Base-by-base conservation (phyloP, 1,140 invertebrate genomes). In the Hycleus phaleratus region DNA sequence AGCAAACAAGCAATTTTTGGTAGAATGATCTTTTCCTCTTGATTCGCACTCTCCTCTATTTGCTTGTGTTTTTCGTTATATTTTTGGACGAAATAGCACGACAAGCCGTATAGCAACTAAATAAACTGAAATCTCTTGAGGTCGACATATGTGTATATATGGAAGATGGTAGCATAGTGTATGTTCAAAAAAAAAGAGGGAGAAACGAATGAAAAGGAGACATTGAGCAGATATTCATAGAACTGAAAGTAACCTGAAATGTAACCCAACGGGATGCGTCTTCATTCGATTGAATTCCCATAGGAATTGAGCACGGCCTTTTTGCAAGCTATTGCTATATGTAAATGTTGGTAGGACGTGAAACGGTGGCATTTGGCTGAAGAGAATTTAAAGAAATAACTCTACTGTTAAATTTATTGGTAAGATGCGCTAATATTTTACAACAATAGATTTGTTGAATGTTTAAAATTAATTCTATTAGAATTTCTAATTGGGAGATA, bases 271-370 rank as follows among this genome's bases (percentile, higher is more conserved):
- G 57, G 49, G 57, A 59, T 59, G 46, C 49, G 57, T 59, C 57
- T 59, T 59, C 57, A 59, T 59, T 59, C 57, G 57, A 59, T 59
- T 59, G 43, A 48, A 59, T 59, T 59, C 57, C 50, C 57, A 44
- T 10, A 39, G 44, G 57, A 53, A 9, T 25, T 11, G 26, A 46
- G 26, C 57, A 53, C 26, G 57, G 57, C 57, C 57, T 59, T 59
- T 59, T 59, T 48, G 49, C 45, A 53, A 59, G 38, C 57, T 53
- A 59, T 59, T 53, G 49, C 57, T 50, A 39, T 59, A 59, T 59
- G 57, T 53, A 59, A 59, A 59, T 59, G 46, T 12, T 46, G 55
- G 49, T 44, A 50, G 49, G 24, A 39, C 38, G 49, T 32, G 32
- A 32, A 32, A 32, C 1, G 32, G 7, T 32, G 12, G 11, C 26